These are phyloP conservation scores for Oedothorax gibbosus DNA, from an alignment of 1,140 invertebrate species.

Conservation along the genomic window DNA sequence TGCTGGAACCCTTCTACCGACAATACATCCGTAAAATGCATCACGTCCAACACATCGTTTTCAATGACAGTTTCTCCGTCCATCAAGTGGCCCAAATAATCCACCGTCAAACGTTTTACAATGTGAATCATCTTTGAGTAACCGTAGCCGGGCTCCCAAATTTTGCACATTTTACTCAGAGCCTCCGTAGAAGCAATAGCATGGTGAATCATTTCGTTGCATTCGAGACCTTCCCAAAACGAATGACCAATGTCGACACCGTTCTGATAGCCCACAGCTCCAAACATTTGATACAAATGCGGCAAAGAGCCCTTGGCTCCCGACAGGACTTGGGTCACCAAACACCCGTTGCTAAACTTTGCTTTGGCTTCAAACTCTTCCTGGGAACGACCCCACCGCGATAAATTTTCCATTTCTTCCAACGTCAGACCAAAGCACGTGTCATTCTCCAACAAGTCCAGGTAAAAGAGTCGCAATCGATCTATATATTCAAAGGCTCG, in stretches of 20 bases:
- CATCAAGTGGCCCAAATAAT: slow-evolving; percentile 26
- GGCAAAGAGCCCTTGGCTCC: slow-evolving; percentile 15
- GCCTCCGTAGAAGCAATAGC: neutral
- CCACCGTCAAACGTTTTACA: neutral
- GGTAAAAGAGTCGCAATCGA: slow-evolving; percentile 18
- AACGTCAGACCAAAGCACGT: slow-evolving; percentile 1
- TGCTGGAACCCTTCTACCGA: slow-evolving; percentile 6
- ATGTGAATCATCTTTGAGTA: slow-evolving; percentile 4
- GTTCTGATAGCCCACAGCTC: neutral
- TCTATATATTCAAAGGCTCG: slow-evolving; percentile 3
- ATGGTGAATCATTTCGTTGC: neutral
- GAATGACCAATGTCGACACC: neutral
- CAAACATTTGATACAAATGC: slow-evolving; percentile 34
- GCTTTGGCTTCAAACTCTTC: neutral
- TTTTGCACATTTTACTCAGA: neutral
- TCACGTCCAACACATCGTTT: slow-evolving; percentile 8
- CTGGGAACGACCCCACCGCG: neutral
- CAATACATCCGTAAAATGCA: slow-evolving; percentile 24
- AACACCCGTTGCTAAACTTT: neutral
- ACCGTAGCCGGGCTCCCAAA: slow-evolving; percentile 33
- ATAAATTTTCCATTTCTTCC: neutral
- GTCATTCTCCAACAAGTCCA: neutral
- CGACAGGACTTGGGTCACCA: slow-evolving; percentile 4
- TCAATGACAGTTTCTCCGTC: slow-evolving; percentile 16
- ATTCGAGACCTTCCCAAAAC: slow-evolving; percentile 16